Base-by-base conservation (phyloP, 2,797 vertebrate genomes). In the Fratercula arctica region DNA sequence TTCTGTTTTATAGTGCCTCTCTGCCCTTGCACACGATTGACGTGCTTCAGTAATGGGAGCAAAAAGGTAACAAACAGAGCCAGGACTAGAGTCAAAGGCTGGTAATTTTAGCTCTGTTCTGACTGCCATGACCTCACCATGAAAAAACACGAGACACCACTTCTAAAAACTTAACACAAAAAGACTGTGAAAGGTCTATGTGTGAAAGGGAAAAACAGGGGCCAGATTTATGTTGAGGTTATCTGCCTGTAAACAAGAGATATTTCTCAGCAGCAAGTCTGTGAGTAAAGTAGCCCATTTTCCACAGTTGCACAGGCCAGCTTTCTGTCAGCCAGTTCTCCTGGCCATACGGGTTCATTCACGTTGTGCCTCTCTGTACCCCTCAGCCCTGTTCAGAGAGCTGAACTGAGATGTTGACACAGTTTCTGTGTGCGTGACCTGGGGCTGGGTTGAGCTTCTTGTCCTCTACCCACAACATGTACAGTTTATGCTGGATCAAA, bases 31-130 rank as follows among this genome's bases (percentile, higher is more conserved):
- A 57, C 29, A 72, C 1, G 1, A 60, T 13, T 29, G 28, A 77
- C 53, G 29, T 6, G 15, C 29, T 74, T 85, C 48, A 81, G 56
- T 88, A 63, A 75, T 6, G 21, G 26, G 16, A 83, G 8, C 56
- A 72, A 78, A 81, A 85, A 48, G 21, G 9, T 70, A 29, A 75
- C 5, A 54, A 83, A 48, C 24, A 51, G 21, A 82, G 35, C 16
- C 60, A 93, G 28, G 43, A 78, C 20, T 67, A 45, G 33, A 86
- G 29, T 73, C 46, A 56, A 72, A 66, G 20, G 7, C 39, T 76
- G 17, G 41, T 67, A 63, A 87, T 90, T 93, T 78, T 83, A 92
- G 9, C 21, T 92, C 56, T 92, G n/a, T 67, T 43, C 60, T 90
- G 26, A 70, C 37, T 81, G 28, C 23, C 15, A 6, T 39, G 61